Evolutionary conservation across 1,140 invertebrate genomes (phyloP).

Genomic region (Cotesia typhae): DNA sequence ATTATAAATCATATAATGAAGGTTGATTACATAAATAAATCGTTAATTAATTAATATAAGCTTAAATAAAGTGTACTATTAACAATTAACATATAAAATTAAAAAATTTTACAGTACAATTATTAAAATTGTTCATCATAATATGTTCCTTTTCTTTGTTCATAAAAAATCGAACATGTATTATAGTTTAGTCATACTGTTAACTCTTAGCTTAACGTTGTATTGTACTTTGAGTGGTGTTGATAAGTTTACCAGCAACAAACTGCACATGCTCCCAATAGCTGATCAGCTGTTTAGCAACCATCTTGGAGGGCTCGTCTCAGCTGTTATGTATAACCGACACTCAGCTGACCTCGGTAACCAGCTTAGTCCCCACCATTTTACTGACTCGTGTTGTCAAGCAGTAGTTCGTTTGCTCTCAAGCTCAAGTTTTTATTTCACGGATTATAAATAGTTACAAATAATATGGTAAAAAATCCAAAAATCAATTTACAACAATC

Average conservation of each 20-base stretch:
- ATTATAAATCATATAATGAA: too few relatives aligned
- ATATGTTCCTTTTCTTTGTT: too few relatives aligned
- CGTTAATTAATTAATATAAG: too few relatives aligned
- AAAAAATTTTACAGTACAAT: too few relatives aligned
- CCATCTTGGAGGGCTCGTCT: slow-evolving; percentile 58
- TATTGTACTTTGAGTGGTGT: neutral
- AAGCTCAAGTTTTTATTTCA: neutral
- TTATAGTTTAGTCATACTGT: too few relatives aligned
- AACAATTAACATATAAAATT: too few relatives aligned
- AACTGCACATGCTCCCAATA: slow-evolving; percentile 42
- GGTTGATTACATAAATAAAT: too few relatives aligned
- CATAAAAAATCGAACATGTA: too few relatives aligned
- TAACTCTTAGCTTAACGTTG: neutral
- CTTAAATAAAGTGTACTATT: too few relatives aligned
- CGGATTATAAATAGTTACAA: neutral
- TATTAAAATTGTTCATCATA: too few relatives aligned
- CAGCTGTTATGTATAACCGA: slow-evolving; percentile 31
- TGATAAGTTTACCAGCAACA: slow-evolving; percentile 11
- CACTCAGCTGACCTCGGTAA: slow-evolving; percentile 58
- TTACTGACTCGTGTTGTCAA: neutral
- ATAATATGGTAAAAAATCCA: slow-evolving; percentile 2
- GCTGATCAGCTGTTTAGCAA: slow-evolving; percentile 60
- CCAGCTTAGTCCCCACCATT: slow-evolving; percentile 36
- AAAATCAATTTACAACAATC: neutral
- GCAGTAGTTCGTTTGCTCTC: neutral